Evolutionary conservation across 92 coral and sea anemone genomes (phyloP).

Genomic region (Actinostola sp.): DNA sequence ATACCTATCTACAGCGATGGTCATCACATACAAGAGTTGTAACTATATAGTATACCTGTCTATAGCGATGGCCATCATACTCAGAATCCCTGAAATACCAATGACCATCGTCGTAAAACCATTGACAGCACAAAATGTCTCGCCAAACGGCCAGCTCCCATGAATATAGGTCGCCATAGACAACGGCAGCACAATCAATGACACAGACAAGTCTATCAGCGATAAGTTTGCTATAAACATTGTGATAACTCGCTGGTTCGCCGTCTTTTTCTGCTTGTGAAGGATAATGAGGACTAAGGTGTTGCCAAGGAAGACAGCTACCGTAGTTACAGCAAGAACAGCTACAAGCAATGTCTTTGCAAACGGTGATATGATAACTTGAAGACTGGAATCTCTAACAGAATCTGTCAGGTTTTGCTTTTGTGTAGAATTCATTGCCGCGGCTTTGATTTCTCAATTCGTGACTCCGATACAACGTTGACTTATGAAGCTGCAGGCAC

Average conservation of each 20-base stretch:
- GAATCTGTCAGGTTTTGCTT: background rate
- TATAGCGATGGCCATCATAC: constrained; percentile 71
- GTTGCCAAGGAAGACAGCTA: constrained; percentile 59
- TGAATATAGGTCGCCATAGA: constrained; percentile 53
- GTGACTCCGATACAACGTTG: too few relatives aligned
- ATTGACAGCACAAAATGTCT: constrained; percentile 61
- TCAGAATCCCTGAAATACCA: constrained; percentile 67
- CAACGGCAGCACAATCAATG: constrained; percentile 59
- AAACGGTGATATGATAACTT: constrained; percentile 5
- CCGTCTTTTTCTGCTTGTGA: constrained; percentile 57
- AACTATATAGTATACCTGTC: constrained; percentile 61
- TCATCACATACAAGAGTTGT: too few relatives aligned
- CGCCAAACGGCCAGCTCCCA: constrained; percentile 48
- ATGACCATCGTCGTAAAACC: constrained; percentile 73
- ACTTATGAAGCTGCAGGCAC: too few relatives aligned
- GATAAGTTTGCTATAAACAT: constrained; percentile 69
- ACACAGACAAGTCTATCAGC: constrained; percentile 61
- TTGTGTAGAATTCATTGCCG: background rate
- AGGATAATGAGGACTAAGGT: constrained; percentile 56
- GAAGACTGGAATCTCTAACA: background rate
- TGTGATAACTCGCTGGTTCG: constrained; percentile 62
- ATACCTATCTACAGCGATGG: constrained; percentile 77
- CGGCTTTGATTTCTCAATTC: too few relatives aligned
- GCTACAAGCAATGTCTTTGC: constrained; percentile 43
- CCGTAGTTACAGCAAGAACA: constrained; percentile 40